These are phyloP conservation scores for Felis catus DNA, from an alignment of 2,113 vertebrate genomes.

Conservation along the genomic window DNA sequence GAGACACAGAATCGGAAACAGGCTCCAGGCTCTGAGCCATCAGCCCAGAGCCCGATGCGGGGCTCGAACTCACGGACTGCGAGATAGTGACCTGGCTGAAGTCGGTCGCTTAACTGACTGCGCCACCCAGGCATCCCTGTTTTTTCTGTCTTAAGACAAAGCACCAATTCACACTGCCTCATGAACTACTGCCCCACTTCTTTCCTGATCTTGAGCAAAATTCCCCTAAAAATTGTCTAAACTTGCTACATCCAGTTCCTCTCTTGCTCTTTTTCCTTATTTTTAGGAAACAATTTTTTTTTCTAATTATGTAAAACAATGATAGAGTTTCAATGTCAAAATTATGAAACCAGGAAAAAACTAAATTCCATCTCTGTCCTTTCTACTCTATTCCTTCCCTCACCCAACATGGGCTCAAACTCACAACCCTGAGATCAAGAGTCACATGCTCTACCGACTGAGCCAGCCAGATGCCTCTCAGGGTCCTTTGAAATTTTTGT, in stretches of 20 bases:
- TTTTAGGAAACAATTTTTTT: not conserved
- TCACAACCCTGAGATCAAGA: not conserved
- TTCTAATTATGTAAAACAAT: not conserved
- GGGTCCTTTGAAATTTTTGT: not conserved
- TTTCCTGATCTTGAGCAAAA: not conserved
- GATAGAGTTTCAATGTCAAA: not conserved
- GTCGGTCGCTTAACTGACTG: too few relatives aligned
- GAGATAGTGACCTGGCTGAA: too few relatives aligned
- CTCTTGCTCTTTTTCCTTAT: not conserved
- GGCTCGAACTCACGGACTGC: too few relatives aligned
- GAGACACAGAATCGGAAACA: too few relatives aligned
- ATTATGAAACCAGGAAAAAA: not conserved
- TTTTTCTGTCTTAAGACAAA: not conserved
- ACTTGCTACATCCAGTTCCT: not conserved
- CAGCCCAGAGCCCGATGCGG: too few relatives aligned
- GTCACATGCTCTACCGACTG: not conserved
- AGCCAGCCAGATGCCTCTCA: not conserved
- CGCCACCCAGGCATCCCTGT: too few relatives aligned
- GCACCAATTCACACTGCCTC: not conserved
- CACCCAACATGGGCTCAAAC: not conserved
- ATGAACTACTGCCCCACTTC: not conserved
- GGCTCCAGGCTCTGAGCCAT: too few relatives aligned
- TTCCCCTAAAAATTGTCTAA: not conserved
- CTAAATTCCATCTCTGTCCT: not conserved
- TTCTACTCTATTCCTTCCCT: not conserved